Evolutionary conservation across 2,113 vertebrate species (phyloP).

Genomic region (Emydura subglobosa): DNA sequence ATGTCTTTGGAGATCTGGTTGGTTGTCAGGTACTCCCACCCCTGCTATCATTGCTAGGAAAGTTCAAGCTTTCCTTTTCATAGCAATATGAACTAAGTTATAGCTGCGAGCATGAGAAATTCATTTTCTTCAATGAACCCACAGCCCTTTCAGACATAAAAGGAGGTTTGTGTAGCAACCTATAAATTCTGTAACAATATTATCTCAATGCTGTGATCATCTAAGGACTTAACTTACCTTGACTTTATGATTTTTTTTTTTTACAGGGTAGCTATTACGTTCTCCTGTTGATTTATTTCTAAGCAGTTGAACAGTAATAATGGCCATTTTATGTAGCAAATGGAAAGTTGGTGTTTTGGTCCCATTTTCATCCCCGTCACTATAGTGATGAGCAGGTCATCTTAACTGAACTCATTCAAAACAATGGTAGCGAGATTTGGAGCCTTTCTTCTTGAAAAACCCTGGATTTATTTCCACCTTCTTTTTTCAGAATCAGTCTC

Average conservation of each 20-base stretch:
- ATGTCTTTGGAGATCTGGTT: not conserved
- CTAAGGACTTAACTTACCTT: not conserved
- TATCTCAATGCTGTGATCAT: not conserved
- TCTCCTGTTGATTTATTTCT: not conserved
- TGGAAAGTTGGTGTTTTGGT: not conserved
- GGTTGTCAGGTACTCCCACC: not conserved
- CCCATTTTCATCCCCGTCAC: accelerated
- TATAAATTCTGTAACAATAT: not conserved
- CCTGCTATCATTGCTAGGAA: not conserved
- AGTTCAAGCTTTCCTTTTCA: not conserved
- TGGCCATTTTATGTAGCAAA: not conserved
- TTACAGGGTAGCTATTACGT: not conserved
- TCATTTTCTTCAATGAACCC: not conserved
- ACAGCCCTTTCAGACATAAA: not conserved
- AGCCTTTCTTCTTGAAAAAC: not conserved
- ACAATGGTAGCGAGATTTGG: accelerated
- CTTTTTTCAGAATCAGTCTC: not conserved
- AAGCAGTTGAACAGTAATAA: not conserved
- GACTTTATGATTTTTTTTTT: not conserved
- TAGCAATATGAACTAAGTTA: not conserved
- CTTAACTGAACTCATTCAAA: not conserved
- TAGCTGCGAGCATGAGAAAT: not conserved
- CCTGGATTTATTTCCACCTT: not conserved
- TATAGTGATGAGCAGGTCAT: accelerated
- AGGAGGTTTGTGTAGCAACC: not conserved